A percentile compares a stretch with the other conserved stretches of the same genome.
Conservation (phyloP, 2,888 invertebrate genomes). For the Aphidoletes aphidimyza region DNA sequence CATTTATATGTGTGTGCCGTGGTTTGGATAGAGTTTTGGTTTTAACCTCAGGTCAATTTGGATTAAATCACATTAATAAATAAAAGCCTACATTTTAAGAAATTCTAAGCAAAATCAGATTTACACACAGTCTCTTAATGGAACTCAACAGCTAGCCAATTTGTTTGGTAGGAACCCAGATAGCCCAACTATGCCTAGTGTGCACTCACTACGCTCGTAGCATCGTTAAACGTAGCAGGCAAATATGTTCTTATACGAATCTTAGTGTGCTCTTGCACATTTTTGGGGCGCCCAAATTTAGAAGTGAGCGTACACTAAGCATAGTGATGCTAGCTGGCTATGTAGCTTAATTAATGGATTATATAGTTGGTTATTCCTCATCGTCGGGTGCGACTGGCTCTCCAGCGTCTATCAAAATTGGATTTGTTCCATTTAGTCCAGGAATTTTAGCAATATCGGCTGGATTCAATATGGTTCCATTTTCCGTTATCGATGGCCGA, state of each 20-base stretch:
- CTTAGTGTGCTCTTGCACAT: too few species aligned
- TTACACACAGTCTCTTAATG: constrained; percentile 10
- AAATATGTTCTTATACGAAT: too few species aligned
- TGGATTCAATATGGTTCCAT: constrained; percentile 58
- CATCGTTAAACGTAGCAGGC: too few species aligned
- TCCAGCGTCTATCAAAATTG: constrained; percentile 20
- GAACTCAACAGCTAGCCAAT: neutral
- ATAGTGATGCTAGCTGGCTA: too few species aligned
- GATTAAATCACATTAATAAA: neutral
- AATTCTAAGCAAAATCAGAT: neutral
- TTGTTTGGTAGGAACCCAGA: neutral
- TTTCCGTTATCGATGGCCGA: constrained; percentile 59
- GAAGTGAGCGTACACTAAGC: too few species aligned
- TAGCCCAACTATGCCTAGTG: too few species aligned
- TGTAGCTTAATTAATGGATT: too few species aligned
- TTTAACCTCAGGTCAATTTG: neutral
- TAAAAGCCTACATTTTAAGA: constrained; percentile 24
- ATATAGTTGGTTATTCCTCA: neutral
- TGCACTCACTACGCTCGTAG: too few species aligned
- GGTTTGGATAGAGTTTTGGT: neutral
- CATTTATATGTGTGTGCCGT: neutral
- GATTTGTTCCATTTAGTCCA: constrained; percentile 54
- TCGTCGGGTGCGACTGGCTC: neutral
- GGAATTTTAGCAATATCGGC: constrained; percentile 56
- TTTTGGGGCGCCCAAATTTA: too few species aligned